Percentiles rank a stretch among this genome's conserved stretches.
phyloP scores from a whole-genome alignment of 2,888 invertebrate species.

The Drosophila kambysellisi region DNA sequence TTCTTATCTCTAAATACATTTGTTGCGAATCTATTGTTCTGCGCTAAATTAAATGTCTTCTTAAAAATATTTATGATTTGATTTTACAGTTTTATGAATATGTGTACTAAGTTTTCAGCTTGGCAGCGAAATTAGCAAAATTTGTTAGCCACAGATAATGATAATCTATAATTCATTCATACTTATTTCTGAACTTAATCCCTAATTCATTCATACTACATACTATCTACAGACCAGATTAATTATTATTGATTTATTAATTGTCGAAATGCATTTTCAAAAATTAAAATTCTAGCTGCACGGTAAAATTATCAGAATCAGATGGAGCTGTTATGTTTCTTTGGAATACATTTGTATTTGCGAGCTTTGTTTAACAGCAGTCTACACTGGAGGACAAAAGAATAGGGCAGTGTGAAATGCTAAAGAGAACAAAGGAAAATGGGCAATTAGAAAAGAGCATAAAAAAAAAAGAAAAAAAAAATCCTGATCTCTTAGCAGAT shows the following conservation, averaged over 20 bases:
- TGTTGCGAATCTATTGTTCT: not conserved
- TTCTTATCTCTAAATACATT: not conserved
- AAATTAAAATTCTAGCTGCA: not conserved
- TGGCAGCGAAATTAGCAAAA: not conserved
- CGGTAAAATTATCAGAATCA: slow-evolving; percentile 70
- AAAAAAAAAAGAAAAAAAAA: not conserved
- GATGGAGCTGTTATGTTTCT: slow-evolving; percentile 65
- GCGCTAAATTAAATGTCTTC: not conserved
- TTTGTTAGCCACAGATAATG: too few species aligned
- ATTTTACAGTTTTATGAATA: not conserved
- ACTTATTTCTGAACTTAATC: not conserved
- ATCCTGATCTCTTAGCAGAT: slow-evolving; percentile 7
- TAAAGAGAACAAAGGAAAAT: slow-evolving; percentile 6
- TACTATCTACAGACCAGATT: not conserved
- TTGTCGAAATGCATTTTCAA: too few species aligned
- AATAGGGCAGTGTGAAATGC: slow-evolving; percentile 34
- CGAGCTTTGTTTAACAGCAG: slow-evolving; percentile 30
- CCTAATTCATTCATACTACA: not conserved
- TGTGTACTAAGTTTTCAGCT: not conserved
- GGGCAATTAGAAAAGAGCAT: not conserved
- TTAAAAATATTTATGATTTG: not conserved
- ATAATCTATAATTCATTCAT: not conserved
- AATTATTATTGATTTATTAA: too few species aligned
- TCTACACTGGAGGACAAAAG: slow-evolving; percentile 42
- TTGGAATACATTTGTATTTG: slow-evolving; percentile 52